phyloP scores from a whole-genome alignment of 2,113 vertebrate species.

The Gavialis gangeticus region DNA sequence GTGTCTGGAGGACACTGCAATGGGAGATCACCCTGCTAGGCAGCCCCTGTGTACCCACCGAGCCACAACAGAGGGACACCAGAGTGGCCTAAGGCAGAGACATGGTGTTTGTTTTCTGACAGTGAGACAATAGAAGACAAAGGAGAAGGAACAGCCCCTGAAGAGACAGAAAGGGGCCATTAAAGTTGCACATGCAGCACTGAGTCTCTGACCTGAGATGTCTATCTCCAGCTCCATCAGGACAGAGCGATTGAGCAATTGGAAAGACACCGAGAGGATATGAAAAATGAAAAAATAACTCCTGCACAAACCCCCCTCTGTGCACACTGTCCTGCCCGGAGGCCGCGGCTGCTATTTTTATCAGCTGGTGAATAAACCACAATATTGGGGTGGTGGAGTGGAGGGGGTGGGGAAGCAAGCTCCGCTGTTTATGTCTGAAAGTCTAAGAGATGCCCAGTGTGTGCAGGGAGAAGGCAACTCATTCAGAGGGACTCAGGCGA shows the following conservation, averaged over 20 bases:
- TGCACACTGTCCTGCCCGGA: background rate
- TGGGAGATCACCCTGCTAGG: too few relatives aligned
- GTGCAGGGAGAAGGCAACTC: slow-evolving; percentile 68
- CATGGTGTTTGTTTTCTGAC: background rate
- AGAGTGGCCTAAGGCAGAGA: background rate
- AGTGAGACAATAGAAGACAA: background rate
- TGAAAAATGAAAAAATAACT: slow-evolving; percentile 20
- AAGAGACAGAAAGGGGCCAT: background rate
- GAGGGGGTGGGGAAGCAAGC: slow-evolving; percentile 34
- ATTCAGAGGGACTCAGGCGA: slow-evolving; percentile 50
- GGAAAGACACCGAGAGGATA: slow-evolving; percentile 61
- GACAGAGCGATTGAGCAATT: slow-evolving; percentile 24
- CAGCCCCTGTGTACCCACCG: too few relatives aligned
- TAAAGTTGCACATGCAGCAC: background rate
- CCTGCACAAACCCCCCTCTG: slow-evolving; percentile 62
- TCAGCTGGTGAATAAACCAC: slow-evolving; percentile 57
- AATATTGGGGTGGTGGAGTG: slow-evolving; percentile 39
- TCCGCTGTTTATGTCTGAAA: slow-evolving; percentile 73
- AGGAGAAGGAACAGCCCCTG: background rate
- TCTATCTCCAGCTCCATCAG: rapidly evolving
- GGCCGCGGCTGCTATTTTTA: slow-evolving; percentile 73
- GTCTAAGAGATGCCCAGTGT: slow-evolving; percentile 53
- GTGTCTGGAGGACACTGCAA: too few relatives aligned
- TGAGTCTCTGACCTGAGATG: background rate
- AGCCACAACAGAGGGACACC: background rate